Conservation (phyloP, 1,140 invertebrate species). For the Caerostris darwini region DNA sequence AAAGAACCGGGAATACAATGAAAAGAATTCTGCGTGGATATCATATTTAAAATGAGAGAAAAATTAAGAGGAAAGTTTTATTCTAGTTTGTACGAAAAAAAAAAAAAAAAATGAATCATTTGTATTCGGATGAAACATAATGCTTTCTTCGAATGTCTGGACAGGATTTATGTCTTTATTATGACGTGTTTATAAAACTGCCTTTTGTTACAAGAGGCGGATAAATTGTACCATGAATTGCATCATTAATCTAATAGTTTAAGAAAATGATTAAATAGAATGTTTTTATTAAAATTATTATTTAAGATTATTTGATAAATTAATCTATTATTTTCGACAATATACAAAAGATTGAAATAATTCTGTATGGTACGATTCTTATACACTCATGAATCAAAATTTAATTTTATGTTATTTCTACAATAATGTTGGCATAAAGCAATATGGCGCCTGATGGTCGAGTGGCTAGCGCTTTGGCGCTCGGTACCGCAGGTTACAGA, state of each 20-base stretch:
- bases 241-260: not conserved
- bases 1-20: not conserved
- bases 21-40: not conserved
- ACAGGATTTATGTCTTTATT: not conserved
- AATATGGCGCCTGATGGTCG: too few relatives aligned
- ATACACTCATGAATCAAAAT: too few relatives aligned
- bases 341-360: too few relatives aligned
- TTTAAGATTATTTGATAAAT: too few relatives aligned
- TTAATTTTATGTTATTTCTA: too few relatives aligned
- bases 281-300: too few relatives aligned
- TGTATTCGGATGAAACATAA: not conserved
- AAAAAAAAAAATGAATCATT: not conserved
- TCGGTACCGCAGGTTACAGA: too few relatives aligned
- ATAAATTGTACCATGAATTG: not conserved
- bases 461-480: too few relatives aligned
- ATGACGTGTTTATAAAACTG: not conserved
- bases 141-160: not conserved
- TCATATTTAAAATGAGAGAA: not conserved
- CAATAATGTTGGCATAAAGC: too few relatives aligned
- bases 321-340: too few relatives aligned
- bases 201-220: not conserved
- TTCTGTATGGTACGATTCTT: too few relatives aligned
- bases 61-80: slow-evolving; percentile 2
- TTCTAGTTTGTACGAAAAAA: not conserved
- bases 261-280: not conserved